Evolutionary conservation across 2,888 invertebrate genomes (phyloP), one percentile per base, ranked within the genome.

Genomic region (Ormyrus pomaceus): DNA sequence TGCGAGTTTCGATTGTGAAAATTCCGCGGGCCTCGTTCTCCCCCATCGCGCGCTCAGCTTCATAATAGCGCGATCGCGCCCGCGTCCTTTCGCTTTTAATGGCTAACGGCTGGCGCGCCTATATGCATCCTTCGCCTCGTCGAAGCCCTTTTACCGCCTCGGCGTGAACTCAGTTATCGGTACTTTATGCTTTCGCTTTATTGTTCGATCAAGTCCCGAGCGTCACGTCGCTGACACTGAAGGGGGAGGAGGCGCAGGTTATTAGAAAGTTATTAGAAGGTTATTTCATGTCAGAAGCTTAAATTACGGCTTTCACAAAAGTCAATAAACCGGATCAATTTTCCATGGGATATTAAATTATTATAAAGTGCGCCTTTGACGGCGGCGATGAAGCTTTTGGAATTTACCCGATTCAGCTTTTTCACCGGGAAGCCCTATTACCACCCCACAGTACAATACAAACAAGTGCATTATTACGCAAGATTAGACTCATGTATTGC

Each of bases 261-360:
- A 81, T 81, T 81, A 81, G 81, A 78, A 81, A 81, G 59, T 81
- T 81, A 81, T 81, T 81, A 81, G 81, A 78, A 78, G 70, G 66
- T 81, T 78, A 75, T 81, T 78, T 81, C n/a, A 78, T 71, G 81
- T 78, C 81, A 65, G 65, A 62, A 56, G 81, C 81, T 70, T 46
- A 71, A 81, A 78, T 78, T 78, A 71, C 75, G 81, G 65, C 77
- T 69, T 77, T 77, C 81, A 72, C 69, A 74, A 77, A 77, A 77
- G 81, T 77, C 81, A 70, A 81, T 81, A 81, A 81, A 81, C 70
- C 56, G 65, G 77, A 81, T 81, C 81, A 81, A 77, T 81, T 77
- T 81, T 64, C 73, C 76, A 19, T 11, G 77, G 81, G 53, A 61
- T 53, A 68, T 81, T 81, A 77, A 74, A 74, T 81, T 77, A 74